A percentile compares a stretch with the other conserved stretches of the same genome.
phyloP scores from a whole-genome alignment of 2,113 vertebrate species.

The Corythaixoides concolor region DNA sequence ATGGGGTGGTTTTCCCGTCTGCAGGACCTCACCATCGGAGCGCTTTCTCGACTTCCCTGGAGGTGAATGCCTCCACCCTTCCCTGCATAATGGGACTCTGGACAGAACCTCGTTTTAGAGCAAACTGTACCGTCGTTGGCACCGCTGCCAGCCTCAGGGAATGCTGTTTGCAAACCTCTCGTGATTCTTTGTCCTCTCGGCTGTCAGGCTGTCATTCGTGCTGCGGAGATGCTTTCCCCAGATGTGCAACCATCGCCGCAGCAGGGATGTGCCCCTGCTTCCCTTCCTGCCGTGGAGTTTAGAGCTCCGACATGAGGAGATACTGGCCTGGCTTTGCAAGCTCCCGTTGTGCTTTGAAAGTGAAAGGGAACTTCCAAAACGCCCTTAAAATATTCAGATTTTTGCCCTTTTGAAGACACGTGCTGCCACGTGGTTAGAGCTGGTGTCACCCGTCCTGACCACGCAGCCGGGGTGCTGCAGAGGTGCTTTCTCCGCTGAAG shows the following conservation, averaged over 20 bases:
- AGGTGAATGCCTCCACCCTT: background rate
- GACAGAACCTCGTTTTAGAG: background rate
- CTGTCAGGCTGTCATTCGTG: background rate
- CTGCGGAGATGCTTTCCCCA: background rate
- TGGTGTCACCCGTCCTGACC: conserved; percentile 47
- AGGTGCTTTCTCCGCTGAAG: background rate
- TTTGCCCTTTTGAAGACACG: background rate
- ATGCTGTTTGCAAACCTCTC: background rate
- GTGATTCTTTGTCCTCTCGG: background rate
- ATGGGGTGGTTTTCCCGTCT: background rate
- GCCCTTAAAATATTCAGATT: conserved; percentile 54
- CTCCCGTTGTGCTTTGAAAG: background rate
- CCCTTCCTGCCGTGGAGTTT: accelerated
- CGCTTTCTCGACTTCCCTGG: background rate
- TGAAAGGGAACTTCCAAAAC: conserved; percentile 56
- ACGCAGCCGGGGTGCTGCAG: background rate
- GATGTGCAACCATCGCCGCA: background rate
- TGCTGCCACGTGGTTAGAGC: conserved; percentile 30
- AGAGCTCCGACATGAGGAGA: background rate
- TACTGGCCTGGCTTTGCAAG: background rate
- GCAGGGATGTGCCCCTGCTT: background rate
- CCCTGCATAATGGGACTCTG: accelerated
- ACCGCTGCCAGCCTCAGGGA: background rate
- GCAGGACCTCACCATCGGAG: background rate
- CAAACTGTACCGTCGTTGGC: accelerated